A percentile compares a stretch with the other conserved stretches of the same genome.
Evolutionary conservation across 2,888 invertebrate species (phyloP).

Genomic region (Galeruca laticollis): DNA sequence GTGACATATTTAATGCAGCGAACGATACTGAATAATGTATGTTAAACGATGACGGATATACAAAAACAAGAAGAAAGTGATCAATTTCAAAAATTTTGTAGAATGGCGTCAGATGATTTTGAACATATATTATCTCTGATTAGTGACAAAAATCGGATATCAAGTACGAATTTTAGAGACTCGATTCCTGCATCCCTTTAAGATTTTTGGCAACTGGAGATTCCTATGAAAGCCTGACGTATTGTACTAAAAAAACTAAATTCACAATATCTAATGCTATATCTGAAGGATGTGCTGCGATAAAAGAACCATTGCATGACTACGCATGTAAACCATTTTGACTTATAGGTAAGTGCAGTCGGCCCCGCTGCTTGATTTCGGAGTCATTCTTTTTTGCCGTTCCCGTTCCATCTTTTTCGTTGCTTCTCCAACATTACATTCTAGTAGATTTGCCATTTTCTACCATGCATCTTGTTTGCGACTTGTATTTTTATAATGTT

Average conservation of each 20-base stretch:
- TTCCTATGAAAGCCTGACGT: slow-evolving; percentile 17
- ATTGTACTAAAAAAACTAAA: slow-evolving; percentile 25
- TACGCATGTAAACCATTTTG: slow-evolving; percentile 30
- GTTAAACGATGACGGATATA: no score
- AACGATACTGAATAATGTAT: no score
- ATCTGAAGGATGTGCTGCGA: slow-evolving; percentile 22
- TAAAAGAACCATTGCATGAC: slow-evolving; percentile 15
- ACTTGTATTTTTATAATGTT: slow-evolving; percentile 20
- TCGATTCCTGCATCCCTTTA: slow-evolving; percentile 14
- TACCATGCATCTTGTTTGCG: slow-evolving; percentile 22
- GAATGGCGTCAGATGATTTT: slow-evolving; percentile 27
- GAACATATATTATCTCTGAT: slow-evolving; percentile 22
- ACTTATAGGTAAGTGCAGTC: slow-evolving; percentile 28
- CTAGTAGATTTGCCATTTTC: slow-evolving; percentile 13
- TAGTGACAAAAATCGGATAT: slow-evolving; percentile 25
- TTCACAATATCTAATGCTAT: slow-evolving; percentile 21
- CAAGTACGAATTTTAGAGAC: slow-evolving; percentile 24
- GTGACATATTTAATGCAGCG: no score
- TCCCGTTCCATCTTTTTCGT: slow-evolving; percentile 24
- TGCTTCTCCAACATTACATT: slow-evolving; percentile 19
- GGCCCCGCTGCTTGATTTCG: slow-evolving; percentile 29
- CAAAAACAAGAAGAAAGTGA: no score
- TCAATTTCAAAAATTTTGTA: slow-evolving; percentile 23
- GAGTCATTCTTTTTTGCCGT: slow-evolving; percentile 28
- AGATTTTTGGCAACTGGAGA: slow-evolving; percentile 10